phyloP scores from a whole-genome alignment of 2,888 invertebrate species.

The Limnephilus auricula region DNA sequence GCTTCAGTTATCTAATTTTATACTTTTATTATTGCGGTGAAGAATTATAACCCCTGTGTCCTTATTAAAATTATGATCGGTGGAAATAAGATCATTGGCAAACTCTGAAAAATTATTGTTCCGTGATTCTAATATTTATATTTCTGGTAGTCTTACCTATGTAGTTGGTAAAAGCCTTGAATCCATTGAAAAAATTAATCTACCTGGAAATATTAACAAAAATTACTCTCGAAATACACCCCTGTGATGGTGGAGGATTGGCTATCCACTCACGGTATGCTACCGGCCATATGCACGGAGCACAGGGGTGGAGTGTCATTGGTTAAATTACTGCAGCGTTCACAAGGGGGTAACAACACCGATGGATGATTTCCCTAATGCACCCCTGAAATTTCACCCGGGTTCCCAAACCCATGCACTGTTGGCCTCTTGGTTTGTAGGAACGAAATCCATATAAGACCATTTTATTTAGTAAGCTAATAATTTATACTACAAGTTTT shows the following conservation, averaged over 20 bases:
- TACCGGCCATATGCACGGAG: neutral
- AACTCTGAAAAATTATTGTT: no score
- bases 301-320: constrained; percentile 18
- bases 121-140: no score
- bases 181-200: neutral
- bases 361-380: constrained; percentile 61
- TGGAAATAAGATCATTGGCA: no score
- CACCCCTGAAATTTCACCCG: constrained; percentile 30
- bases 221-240: neutral
- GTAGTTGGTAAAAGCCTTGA: no score
- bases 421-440: neutral
- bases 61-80: no score
- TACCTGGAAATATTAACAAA: neutral
- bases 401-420: neutral
- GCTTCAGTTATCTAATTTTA: no score
- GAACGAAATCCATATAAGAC: neutral
- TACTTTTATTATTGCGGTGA: no score
- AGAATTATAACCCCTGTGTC: no score
- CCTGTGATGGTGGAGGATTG: neutral
- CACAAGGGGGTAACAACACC: constrained; percentile 54
- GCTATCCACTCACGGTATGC: neutral
- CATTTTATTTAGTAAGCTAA: neutral
- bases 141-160: no score
- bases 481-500: no score
- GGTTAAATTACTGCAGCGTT: constrained; percentile 41